Evolutionary conservation across 2,888 invertebrate genomes (phyloP).

Genomic region (Petrophora chlorosata): DNA sequence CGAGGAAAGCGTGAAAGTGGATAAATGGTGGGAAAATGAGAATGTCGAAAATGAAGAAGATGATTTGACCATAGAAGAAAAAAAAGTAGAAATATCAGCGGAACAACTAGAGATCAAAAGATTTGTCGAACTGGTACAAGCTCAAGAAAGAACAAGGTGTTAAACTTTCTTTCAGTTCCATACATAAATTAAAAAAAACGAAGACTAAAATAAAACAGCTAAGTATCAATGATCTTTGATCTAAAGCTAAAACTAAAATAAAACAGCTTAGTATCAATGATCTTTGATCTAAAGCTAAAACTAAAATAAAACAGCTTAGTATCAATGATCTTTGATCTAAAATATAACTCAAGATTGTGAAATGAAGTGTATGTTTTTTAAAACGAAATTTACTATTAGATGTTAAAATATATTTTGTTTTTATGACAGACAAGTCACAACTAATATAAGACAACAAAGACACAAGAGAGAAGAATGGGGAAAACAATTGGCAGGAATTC

Average conservation of each 20-base stretch:
- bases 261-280: no score
- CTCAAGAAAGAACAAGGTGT: slow-evolving; percentile 66
- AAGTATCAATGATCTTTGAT: no score
- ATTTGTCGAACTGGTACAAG: slow-evolving; percentile 54
- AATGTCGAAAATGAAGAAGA: slow-evolving; percentile 16
- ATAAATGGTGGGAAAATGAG: slow-evolving; percentile 50
- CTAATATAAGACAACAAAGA: slow-evolving; percentile 29
- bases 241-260: no score
- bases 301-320: no score
- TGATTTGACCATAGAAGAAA: slow-evolving; percentile 16
- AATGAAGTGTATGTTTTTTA: no score
- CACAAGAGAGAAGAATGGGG: slow-evolving; percentile 55
- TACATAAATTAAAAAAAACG: slow-evolving; percentile 39
- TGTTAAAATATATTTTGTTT: no score
- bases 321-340: no score
- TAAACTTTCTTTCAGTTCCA: not conserved
- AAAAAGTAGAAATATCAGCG: slow-evolving; percentile 47
- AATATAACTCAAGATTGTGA: no score
- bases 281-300: no score
- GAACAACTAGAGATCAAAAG: slow-evolving; percentile 45
- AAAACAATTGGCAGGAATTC: slow-evolving; percentile 54
- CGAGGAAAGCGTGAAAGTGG: slow-evolving; percentile 7
- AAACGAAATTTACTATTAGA: no score
- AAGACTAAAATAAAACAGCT: slow-evolving; percentile 37
- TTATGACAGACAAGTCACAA: slow-evolving; percentile 56